Base-by-base conservation (phyloP, 2,113 vertebrate species). In the Melanocharis versteri region DNA sequence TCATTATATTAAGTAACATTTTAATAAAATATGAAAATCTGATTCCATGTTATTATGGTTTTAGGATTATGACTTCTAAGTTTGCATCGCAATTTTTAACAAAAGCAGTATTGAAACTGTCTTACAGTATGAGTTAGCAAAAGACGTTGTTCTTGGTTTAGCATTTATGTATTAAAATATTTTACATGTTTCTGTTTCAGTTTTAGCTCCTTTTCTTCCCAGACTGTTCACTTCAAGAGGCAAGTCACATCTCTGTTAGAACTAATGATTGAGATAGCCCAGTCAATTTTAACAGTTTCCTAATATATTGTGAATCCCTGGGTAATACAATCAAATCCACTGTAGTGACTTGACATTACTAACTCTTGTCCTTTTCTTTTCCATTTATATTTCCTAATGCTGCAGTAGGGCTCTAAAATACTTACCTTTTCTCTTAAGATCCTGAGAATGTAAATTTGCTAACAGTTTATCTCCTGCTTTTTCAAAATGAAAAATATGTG, bases 221-320 rank as follows among this genome's bases (percentile, higher is more conserved):
- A 98, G 98, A 96, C 97, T 99, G 98, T 98, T 99, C 98, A 98
- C 98, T 96, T 99, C 98, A 97, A 99, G 98, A 99, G 98, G 99
- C 99, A 99, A 99, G 99, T 98, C 95, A 97, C 90, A 87, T 94
- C 76, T 97, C 84, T 96, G 44, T 97, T 91, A 94, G 90, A 97
- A 96, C 92, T 97, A 97, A 97, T 93, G 64, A 94, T 16, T 96
- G 76, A 85, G 64, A 83, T 96, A 94, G 83, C 53, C 78, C 79
- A 82, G 48, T 92, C 39, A 84, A 79, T 91, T 95, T 47, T 97
- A 96, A 87, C 81, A 90, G 81, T 90, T 94, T 83, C 75, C 95
- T 97, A 96, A 95, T 95, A 93, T 26, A 28, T 92, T 90, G 70
- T 91, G 72, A 88, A 79, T 92, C 84, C 91, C 77, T 95, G 80